Evolutionary conservation across 37 sponge, comb jelly and placozoan genomes (phyloP), one percentile per base, ranked within the genome.

Genomic region (Amphimedon queenslandica): DNA sequence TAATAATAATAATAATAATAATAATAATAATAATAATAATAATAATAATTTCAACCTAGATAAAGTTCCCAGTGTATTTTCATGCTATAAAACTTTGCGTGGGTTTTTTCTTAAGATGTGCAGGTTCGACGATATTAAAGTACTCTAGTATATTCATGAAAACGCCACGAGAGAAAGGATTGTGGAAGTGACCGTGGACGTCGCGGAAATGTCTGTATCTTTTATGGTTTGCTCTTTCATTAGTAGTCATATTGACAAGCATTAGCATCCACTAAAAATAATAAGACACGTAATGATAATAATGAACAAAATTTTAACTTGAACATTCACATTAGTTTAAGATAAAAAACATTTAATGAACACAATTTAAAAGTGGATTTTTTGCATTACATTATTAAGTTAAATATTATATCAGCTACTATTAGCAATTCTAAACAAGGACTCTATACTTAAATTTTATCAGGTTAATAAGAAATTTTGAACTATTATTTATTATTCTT

Each of bases 131-230:
- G 37, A 95, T 2, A 58, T 95, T 66, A 41, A 88, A 84, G 65
- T 80, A 91, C 77, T 90, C 96, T 16, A 82, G 61, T 24, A 69
- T 42, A 76, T 95, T 95, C 42, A 32, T 58, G 30, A 83, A 32
- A 23, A 95, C 0, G 8, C 96, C 92, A 29, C 83, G 81, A 64
- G 78, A 76, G 67, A 90, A 95, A 0, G 96, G 96, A 40, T 95
- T 95, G 5, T 75, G 61, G 63, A 58, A 91, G 2, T 25, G 71
- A 1, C 96, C 96, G 13, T 84, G 67, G 2, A 64, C 39, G 0
- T 63, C 71, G 58, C 63, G 77, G 80, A 95, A 88, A 57, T 86
- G 85, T 27, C 80, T 63, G 74, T 91, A 95, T 24, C 89, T 89
- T 4, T 47, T 42, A 60, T 74, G 82, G 68, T 84, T 81, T 3